Evolutionary conservation across 2,797 vertebrate species (phyloP), one percentile per base, ranked within the genome.

Genomic region (Sphaeramia orbicularis): DNA sequence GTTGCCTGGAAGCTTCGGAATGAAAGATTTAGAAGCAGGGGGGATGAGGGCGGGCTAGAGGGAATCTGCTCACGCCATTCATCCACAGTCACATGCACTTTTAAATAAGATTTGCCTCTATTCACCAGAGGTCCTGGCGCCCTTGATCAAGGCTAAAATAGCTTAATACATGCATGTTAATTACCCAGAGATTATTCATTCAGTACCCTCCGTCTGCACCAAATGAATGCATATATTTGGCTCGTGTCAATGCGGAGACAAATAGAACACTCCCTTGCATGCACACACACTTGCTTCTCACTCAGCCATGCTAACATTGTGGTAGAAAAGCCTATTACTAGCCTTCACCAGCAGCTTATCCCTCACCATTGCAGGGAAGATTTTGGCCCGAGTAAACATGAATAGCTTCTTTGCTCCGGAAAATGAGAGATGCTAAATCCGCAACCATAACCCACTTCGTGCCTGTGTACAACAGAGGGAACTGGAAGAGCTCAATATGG

Each of bases 271-370:
- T 18, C 36, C 44, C 32, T 19, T 35, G 21, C 2, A 2, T 16
- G 7, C 6, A 10, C 45, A 44, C 15, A 19, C 40, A 45, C 64
- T 52, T 47, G 47, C 63, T 42, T 32, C 30, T 32, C 30, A 32
- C 53, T 49, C 72, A 66, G 58, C 55, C 42, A 56, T 45, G 65
- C 58, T 70, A 80, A 82, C 55, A 73, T 45, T 76, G 74, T 71
- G 47, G 16, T 60, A 44, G 43, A 79, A 91, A 87, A 87, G 73
- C 83, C 49, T 77, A 80, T 87, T 86, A 85, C 78, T 42, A 70
- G 79, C 67, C 77, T 68, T 80, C 81, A 78, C 53, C 71, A 58
- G 71, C 74, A 68, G 84, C 81, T 83, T 84, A 86, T 89, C 84
- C 77, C 62, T 78, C 74, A 55, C 59, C 62, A 67, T 51, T 63